Evolutionary conservation across 2,797 vertebrate genomes (phyloP).

Genomic region (Microctenopoma steveboyesi): DNA sequence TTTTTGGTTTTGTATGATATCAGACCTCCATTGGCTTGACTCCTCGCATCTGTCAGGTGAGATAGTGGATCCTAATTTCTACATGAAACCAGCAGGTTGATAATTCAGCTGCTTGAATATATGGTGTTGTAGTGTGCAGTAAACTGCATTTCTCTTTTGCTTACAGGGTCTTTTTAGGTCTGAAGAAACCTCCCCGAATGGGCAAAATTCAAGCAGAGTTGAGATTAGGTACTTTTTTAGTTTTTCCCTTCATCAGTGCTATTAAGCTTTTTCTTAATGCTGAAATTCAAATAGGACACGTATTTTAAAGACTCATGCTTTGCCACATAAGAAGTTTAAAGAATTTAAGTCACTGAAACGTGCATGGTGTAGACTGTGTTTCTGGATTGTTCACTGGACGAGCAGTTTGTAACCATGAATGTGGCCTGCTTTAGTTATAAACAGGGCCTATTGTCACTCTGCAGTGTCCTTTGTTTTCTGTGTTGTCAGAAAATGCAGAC

Average conservation of each 20-base stretch:
- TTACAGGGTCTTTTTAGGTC: slow-evolving; percentile 91
- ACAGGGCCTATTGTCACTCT: not conserved
- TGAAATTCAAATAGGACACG: slow-evolving; percentile 21
- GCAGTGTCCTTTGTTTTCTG: not conserved
- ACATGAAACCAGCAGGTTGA: not conserved
- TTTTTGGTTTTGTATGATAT: slow-evolving; percentile 31
- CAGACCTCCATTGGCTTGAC: slow-evolving; percentile 94
- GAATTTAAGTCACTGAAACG: not conserved
- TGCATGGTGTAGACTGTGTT: not conserved
- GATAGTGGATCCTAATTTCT: slow-evolving; percentile 12
- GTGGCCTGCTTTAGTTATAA: slow-evolving; percentile 25
- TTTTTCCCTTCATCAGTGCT: not conserved
- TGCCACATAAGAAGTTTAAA: not conserved
- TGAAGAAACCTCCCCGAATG: slow-evolving; percentile 82
- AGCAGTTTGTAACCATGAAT: not conserved
- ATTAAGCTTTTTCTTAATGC: not conserved
- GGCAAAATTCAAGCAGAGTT: slow-evolving; percentile 89
- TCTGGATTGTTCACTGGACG: slow-evolving; percentile 12
- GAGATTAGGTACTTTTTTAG: slow-evolving; percentile 89
- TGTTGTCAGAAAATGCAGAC: slow-evolving; percentile 1
- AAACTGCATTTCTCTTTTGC: not conserved
- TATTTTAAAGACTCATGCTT: not conserved
- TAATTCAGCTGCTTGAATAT: not conserved
- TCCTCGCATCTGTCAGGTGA: slow-evolving; percentile 97
- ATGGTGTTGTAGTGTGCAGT: not conserved